phyloP scores from a whole-genome alignment of 2,113 vertebrate genomes.

The Anhinga rufa region DNA sequence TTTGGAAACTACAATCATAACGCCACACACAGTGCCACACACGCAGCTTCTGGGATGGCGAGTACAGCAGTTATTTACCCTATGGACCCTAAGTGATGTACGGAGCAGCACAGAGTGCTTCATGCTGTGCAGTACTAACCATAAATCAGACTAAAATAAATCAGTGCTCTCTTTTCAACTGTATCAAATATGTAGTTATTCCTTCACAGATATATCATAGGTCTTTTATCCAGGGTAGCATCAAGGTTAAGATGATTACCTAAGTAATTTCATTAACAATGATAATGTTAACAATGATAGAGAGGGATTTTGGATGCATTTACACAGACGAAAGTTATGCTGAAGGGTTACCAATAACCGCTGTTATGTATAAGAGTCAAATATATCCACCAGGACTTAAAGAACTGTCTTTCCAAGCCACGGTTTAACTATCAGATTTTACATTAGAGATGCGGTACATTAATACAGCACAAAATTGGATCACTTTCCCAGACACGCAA shows the following conservation, averaged over 20 bases:
- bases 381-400: background rate
- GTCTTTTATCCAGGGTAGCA: slow-evolving; percentile 40
- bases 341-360: background rate
- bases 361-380: background rate
- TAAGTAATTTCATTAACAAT: slow-evolving; percentile 54
- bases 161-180: slow-evolving; percentile 30
- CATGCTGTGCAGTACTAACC: background rate
- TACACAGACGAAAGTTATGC: background rate
- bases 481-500: background rate
- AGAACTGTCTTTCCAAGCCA: background rate
- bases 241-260: slow-evolving; percentile 63
- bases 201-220: slow-evolving; percentile 13
- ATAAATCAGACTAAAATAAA: slow-evolving; percentile 55
- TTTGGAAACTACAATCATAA: background rate
- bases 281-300: slow-evolving; percentile 29
- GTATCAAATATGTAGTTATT: slow-evolving; percentile 38
- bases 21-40: background rate
- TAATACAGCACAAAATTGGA: background rate
- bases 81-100: background rate
- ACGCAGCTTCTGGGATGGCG: background rate
- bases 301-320: slow-evolving; percentile 5
- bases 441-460: background rate
- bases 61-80: slow-evolving; percentile 12
- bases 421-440: background rate
- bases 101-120: background rate